Percentiles rank a stretch among this genome's conserved stretches.
These are phyloP conservation scores for Drosophila borealis DNA, from an alignment of 2,888 invertebrate genomes.

Conservation along the genomic window DNA sequence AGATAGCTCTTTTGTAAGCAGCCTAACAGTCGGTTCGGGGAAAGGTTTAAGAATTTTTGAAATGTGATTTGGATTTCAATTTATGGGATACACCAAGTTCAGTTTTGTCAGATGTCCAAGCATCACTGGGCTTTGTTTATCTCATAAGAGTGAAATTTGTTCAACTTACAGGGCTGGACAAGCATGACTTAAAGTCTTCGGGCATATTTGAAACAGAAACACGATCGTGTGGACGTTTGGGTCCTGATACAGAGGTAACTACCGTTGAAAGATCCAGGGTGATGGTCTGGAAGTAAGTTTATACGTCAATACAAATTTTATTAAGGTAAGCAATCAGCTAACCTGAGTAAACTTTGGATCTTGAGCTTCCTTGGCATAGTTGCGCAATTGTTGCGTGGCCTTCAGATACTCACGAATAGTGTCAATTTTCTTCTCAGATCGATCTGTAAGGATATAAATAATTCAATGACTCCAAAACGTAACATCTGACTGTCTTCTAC, in stretches of 20 bases:
- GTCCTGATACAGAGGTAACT: slow-evolving; percentile 97
- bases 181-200: slow-evolving; percentile 93
- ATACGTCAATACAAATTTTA: background rate
- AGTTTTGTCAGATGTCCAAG: slow-evolving; percentile 78
- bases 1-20: slow-evolving; percentile 85
- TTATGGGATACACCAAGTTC: slow-evolving; percentile 85
- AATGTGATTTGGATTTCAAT: slow-evolving; percentile 68
- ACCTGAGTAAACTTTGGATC: slow-evolving; percentile 93
- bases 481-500: background rate
- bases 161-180: slow-evolving; percentile 93
- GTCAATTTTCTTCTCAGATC: slow-evolving; percentile 90
- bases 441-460: slow-evolving; percentile 86
- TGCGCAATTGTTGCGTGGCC: slow-evolving; percentile 92
- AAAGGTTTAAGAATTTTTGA: background rate
- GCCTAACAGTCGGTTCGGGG: slow-evolving; percentile 43
- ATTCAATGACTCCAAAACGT: background rate
- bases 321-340: background rate
- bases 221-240: slow-evolving; percentile 98
- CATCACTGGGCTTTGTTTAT: slow-evolving; percentile 86
- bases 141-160: slow-evolving; percentile 79
- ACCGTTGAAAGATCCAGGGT: slow-evolving; percentile 94
- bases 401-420: slow-evolving; percentile 93
- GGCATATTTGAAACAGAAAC: slow-evolving; percentile 96
- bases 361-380: slow-evolving; percentile 90
- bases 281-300: slow-evolving; percentile 62